Percentiles rank a stretch among this genome's conserved stretches.
Conservation (phyloP, 2,113 vertebrate species). For the Carettochelys insculpta region DNA sequence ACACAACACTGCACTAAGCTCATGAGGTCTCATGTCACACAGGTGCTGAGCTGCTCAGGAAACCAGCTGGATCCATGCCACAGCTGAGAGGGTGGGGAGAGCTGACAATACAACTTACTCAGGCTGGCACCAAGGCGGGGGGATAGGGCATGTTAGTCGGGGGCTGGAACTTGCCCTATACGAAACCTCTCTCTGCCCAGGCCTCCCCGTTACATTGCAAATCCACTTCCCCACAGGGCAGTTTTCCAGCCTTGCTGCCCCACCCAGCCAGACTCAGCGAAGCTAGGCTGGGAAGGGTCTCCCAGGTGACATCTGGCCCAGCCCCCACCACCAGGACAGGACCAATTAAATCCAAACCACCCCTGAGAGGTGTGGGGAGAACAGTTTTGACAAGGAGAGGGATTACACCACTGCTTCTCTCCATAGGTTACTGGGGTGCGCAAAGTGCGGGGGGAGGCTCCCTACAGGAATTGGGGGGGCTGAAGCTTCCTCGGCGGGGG, state of each 20-base stretch:
- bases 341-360: neutral
- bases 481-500: too few species aligned
- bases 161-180: neutral
- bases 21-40: fast-evolving
- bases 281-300: neutral
- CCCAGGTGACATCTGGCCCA: too few species aligned
- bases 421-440: too few species aligned
- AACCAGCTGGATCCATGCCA: too few species aligned
- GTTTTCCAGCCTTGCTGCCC: too few species aligned
- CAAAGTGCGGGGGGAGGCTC: too few species aligned
- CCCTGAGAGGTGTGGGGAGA: too few species aligned
- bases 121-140: neutral
- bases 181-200: neutral
- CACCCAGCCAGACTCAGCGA: neutral
- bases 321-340: too few species aligned
- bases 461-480: too few species aligned
- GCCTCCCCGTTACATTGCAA: neutral
- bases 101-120: neutral
- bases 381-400: neutral
- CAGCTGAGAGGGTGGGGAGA: neutral
- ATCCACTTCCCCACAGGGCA: neutral
- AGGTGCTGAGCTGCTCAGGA: neutral
- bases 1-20: neutral
- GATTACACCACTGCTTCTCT: neutral
- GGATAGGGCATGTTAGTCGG: neutral